Evolutionary conservation across 2,113 vertebrate genomes (phyloP).

Genomic region (Sciurus niger): DNA sequence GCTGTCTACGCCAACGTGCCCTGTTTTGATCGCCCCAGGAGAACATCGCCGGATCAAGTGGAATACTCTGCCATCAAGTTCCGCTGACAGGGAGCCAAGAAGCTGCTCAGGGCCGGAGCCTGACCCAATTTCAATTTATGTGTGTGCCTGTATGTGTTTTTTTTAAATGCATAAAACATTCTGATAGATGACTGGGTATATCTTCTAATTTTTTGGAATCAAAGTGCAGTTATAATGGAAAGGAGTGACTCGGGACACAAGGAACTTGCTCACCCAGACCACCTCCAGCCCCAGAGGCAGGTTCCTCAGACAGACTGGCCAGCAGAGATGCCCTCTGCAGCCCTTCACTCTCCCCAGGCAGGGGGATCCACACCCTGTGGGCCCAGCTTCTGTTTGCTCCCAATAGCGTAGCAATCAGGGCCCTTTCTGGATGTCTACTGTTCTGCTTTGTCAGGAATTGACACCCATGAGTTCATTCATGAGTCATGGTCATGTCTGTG

Average conservation of each 20-base stretch:
- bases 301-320: not conserved
- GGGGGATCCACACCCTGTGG: not conserved
- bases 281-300: not conserved
- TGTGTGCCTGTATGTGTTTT: not conserved
- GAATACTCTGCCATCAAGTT: constrained; percentile 64
- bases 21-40: not conserved
- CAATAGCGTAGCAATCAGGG: too few relatives aligned
- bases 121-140: not conserved
- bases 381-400: not conserved
- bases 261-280: not conserved
- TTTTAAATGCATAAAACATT: not conserved
- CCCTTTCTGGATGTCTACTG: not conserved
- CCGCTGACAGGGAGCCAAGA: constrained; percentile 10
- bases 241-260: not conserved
- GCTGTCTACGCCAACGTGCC: constrained; percentile 61
- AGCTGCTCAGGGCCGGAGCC: not conserved
- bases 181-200: not conserved
- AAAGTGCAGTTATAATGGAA: not conserved
- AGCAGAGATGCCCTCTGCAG: not conserved
- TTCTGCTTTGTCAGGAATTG: not conserved
- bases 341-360: not conserved
- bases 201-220: constrained; percentile 2
- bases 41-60: not conserved
- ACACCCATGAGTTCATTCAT: not conserved
- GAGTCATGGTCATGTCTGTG: not conserved